Evolutionary conservation across 2,113 vertebrate species (phyloP).

Genomic region (Xenotilapia leptura): DNA sequence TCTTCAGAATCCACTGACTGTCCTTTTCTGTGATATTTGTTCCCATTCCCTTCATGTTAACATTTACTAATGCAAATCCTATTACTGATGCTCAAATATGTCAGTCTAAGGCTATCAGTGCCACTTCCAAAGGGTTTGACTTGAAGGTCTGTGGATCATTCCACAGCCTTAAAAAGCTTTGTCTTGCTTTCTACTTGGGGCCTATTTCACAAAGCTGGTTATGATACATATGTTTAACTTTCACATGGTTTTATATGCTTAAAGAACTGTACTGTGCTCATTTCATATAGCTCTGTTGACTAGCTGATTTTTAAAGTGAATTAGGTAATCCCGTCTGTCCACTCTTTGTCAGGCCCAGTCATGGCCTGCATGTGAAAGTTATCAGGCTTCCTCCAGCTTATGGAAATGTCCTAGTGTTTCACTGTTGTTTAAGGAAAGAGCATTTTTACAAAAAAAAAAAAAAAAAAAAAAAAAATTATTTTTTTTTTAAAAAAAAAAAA

Average conservation of each 20-base stretch:
- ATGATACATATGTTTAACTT: constrained; percentile 49
- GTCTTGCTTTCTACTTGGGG: constrained; percentile 57
- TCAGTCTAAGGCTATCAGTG: constrained; percentile 8
- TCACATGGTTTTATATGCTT: constrained; percentile 54
- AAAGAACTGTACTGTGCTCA: not conserved
- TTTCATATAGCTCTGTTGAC: not conserved
- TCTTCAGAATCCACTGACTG: constrained; percentile 31
- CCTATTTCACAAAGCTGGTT: constrained; percentile 66
- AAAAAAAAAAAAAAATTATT: not conserved
- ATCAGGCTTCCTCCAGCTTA: constrained; percentile 57
- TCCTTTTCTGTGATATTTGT: constrained; percentile 49
- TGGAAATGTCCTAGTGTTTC: constrained; percentile 60
- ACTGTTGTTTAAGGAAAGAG: constrained; percentile 28
- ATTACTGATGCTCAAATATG: constrained; percentile 27
- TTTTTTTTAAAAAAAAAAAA: not conserved
- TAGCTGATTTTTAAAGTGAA: not conserved
- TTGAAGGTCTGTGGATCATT: constrained; percentile 36
- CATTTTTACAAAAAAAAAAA: constrained; percentile 10
- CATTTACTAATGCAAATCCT: constrained; percentile 57
- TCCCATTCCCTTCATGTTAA: constrained; percentile 36
- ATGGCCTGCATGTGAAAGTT: constrained; percentile 69
- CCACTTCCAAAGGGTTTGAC: constrained; percentile 33
- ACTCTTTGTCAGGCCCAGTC: constrained; percentile 5
- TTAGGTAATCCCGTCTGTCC: not conserved
- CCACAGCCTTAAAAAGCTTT: constrained; percentile 61